Evolutionary conservation across 2,113 vertebrate species (phyloP).

Genomic region (Morone saxatilis): DNA sequence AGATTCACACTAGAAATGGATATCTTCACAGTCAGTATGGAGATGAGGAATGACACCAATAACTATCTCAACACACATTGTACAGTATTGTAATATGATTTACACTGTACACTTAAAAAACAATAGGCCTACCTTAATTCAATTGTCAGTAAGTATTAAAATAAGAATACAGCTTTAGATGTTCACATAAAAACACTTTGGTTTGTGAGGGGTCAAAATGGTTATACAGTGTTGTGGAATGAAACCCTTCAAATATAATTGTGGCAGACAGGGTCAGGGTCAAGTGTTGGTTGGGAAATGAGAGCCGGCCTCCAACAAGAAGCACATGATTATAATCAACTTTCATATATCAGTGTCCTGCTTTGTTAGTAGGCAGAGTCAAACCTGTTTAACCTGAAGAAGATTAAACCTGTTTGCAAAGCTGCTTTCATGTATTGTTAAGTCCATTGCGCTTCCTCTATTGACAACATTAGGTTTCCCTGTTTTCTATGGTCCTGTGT

Average conservation of each 20-base stretch:
- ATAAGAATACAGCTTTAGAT: background rate
- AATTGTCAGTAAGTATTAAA: background rate
- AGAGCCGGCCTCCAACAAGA: slow-evolving; percentile 53
- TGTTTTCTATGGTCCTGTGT: background rate
- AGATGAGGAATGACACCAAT: slow-evolving; percentile 1
- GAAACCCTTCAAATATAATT: slow-evolving; percentile 69
- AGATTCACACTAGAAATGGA: slow-evolving; percentile 1
- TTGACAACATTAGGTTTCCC: slow-evolving; percentile 12
- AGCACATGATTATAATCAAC: slow-evolving; percentile 63
- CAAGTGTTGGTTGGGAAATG: slow-evolving; percentile 65
- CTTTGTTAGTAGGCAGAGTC: slow-evolving; percentile 43
- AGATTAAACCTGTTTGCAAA: slow-evolving; percentile 30
- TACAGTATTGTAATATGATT: background rate
- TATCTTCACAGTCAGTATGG: background rate
- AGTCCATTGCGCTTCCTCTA: background rate
- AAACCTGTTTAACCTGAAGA: slow-evolving; percentile 39
- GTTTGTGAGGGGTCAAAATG: slow-evolving; percentile 26
- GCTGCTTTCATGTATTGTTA: slow-evolving; percentile 15
- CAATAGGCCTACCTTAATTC: background rate
- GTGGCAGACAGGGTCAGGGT: slow-evolving; percentile 62
- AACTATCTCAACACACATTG: background rate
- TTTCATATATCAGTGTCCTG: slow-evolving; percentile 42
- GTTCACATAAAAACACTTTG: slow-evolving; percentile 16
- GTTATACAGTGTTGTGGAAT: slow-evolving; percentile 51
- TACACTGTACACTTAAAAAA: background rate